Conservation (phyloP, 2,888 invertebrate species). For the Rhamphomyia laevipes region DNA sequence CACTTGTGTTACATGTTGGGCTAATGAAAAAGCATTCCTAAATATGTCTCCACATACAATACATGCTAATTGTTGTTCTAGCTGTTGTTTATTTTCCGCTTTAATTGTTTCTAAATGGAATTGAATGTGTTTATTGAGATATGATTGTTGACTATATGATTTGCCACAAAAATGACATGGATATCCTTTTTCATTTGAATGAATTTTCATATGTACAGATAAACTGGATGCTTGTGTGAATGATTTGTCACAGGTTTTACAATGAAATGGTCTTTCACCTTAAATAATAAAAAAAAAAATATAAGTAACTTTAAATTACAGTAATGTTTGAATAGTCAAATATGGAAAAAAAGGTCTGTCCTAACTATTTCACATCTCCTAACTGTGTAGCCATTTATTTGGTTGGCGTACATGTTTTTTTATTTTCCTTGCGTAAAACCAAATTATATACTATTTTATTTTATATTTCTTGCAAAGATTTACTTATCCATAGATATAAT, state of each 20-base stretch:
- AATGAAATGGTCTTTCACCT: slow-evolving; percentile 34
- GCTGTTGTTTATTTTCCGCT: slow-evolving; percentile 21
- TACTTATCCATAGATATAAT: too few species aligned
- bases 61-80: slow-evolving; percentile 19
- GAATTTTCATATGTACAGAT: slow-evolving; percentile 37
- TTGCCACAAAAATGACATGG: slow-evolving; percentile 33
- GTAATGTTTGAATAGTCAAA: too few species aligned
- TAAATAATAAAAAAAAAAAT: background rate
- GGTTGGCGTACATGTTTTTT: too few species aligned
- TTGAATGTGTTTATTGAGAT: slow-evolving; percentile 32
- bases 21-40: slow-evolving; percentile 29
- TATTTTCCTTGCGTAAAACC: too few species aligned
- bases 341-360: too few species aligned
- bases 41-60: slow-evolving; percentile 34
- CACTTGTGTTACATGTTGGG: slow-evolving; percentile 29
- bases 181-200: slow-evolving; percentile 29
- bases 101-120: slow-evolving; percentile 21
- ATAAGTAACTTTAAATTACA: background rate
- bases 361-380: too few species aligned
- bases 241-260: slow-evolving; percentile 34
- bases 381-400: too few species aligned
- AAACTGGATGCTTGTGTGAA: slow-evolving; percentile 37
- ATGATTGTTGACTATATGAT: slow-evolving; percentile 33
- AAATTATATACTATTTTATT: too few species aligned
- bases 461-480: too few species aligned